These are phyloP conservation scores for Lepidurus packardi DNA, from an alignment of 1,140 invertebrate genomes.

Conservation along the genomic window DNA sequence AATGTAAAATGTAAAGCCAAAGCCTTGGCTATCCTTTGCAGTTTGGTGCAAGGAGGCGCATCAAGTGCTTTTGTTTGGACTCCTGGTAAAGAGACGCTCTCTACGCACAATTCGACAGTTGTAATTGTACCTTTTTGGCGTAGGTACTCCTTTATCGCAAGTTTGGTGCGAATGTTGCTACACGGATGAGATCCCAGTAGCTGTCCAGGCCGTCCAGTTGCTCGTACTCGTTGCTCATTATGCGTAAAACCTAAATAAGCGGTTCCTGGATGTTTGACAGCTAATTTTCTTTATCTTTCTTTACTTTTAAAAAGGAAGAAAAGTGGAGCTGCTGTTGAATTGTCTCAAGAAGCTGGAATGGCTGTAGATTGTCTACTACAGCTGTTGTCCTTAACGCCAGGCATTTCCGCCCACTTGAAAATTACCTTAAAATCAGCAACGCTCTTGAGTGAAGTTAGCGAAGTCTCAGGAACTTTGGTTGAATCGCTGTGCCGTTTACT, in stretches of 20 bases:
- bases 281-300: neutral
- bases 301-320: neutral
- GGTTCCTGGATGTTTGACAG: neutral
- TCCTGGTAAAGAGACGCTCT: constrained; percentile 38
- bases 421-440: constrained; percentile 41
- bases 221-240: constrained; percentile 27
- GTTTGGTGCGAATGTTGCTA: constrained; percentile 54
- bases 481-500: constrained; percentile 42
- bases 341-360: constrained; percentile 33
- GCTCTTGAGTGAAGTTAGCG: constrained; percentile 56
- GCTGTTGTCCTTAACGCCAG: constrained; percentile 46
- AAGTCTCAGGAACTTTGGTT: constrained; percentile 57
- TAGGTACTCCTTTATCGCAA: constrained; percentile 49
- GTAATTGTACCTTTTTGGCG: neutral
- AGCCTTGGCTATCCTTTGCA: constrained; percentile 48
- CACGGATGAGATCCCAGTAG: constrained; percentile 56
- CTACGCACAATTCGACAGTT: neutral
- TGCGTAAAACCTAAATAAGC: neutral
- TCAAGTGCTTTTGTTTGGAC: constrained; percentile 50
- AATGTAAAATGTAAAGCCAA: constrained; percentile 43
- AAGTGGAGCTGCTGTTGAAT: constrained; percentile 1
- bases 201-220: constrained; percentile 59
- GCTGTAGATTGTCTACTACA: constrained; percentile 62
- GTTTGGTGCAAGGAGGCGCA: constrained; percentile 51
- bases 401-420: constrained; percentile 1